A percentile compares a stretch with the other conserved stretches of the same genome.
phyloP scores from a whole-genome alignment of 2,888 invertebrate species.

The Ennomos quercinarius region DNA sequence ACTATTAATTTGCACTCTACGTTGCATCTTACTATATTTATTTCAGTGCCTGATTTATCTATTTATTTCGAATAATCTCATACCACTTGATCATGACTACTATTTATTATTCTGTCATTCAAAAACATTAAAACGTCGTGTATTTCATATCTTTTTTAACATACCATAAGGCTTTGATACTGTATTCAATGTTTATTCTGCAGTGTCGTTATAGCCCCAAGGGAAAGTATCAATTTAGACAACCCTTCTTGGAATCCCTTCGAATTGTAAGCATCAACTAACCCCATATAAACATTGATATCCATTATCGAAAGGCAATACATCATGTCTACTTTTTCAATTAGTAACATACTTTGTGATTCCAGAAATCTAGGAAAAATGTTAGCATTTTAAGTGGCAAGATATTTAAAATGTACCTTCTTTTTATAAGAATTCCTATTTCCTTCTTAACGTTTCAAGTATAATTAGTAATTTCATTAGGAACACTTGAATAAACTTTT shows the following conservation, averaged over 20 bases:
- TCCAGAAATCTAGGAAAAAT: constrained; percentile 7
- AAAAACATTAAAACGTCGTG: too few species aligned
- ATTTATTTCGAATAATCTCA: too few species aligned
- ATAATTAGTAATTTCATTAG: too few species aligned
- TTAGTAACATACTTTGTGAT: constrained; percentile 3
- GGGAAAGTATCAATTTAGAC: constrained; percentile 30
- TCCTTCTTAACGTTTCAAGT: too few species aligned
- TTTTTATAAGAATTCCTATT: too few species aligned
- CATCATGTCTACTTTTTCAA: constrained; percentile 18
- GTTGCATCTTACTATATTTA: too few species aligned
- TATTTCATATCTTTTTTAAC: neutral
- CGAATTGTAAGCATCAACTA: constrained; percentile 31
- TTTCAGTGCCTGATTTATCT: too few species aligned
- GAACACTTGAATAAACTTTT: too few species aligned
- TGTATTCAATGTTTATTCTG: neutral
- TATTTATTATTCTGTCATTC: too few species aligned
- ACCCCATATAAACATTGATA: constrained; percentile 31
- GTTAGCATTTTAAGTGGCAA: neutral
- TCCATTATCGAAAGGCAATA: constrained; percentile 23
- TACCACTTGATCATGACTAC: too few species aligned
- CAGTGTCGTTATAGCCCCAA: constrained; percentile 16
- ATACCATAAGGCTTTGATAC: neutral
- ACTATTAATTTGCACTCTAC: too few species aligned
- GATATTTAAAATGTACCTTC: too few species aligned
- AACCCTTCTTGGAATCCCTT: constrained; percentile 38